A percentile compares a stretch with the other conserved stretches of the same genome.
phyloP scores from a whole-genome alignment of 2,797 vertebrate genomes.

The Morus bassanus region DNA sequence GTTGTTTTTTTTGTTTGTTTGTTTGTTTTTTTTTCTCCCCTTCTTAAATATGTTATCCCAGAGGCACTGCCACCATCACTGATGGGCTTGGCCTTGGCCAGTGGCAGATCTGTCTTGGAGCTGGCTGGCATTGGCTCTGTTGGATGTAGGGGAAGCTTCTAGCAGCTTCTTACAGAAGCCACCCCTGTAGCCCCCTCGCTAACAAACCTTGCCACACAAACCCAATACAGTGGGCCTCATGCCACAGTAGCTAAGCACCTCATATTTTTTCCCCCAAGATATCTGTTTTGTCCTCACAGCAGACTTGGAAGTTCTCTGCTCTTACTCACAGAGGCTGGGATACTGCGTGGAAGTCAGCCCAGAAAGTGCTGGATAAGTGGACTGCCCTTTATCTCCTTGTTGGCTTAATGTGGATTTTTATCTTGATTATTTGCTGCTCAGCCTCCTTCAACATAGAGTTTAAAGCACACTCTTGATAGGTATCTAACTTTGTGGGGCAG shows the following conservation, averaged over 20 bases:
- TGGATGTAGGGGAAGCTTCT: no score
- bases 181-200: no score
- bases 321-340: background rate
- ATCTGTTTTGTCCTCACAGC: background rate
- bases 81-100: no score
- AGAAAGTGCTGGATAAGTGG: background rate
- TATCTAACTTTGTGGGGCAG: background rate
- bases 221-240: background rate
- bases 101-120: no score
- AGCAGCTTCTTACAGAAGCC: no score
- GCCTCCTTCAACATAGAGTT: background rate
- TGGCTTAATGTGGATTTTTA: background rate
- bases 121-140: no score
- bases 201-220: no score
- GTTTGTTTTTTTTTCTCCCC: no score
- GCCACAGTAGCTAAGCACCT: background rate
- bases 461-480: background rate
- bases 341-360: background rate
- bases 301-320: background rate
- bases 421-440: background rate
- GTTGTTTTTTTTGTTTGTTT: no score
- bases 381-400: background rate
- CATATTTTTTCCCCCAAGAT: background rate
- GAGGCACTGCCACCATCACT: no score
- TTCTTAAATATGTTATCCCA: no score